phyloP scores from a whole-genome alignment of 2,888 invertebrate species.

The Catocala fraxini region DNA sequence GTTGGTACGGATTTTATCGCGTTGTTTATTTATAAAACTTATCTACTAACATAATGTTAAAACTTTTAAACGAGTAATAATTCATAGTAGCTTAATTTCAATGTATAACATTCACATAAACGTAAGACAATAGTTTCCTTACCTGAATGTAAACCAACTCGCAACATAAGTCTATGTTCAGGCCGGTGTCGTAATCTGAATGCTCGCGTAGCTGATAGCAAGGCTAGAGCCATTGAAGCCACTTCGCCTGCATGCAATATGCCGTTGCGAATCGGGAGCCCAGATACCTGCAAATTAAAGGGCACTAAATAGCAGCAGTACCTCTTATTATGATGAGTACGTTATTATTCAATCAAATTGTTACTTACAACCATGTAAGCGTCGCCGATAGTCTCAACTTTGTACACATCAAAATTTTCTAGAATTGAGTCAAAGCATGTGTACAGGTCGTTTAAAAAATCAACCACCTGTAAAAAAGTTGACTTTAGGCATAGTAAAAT shows the following conservation, averaged over 20 bases:
- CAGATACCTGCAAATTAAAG: constrained; percentile 90
- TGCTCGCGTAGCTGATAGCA: constrained; percentile 93
- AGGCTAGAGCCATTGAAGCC: constrained; percentile 96
- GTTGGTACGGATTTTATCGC: too few relatives aligned
- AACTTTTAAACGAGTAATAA: too few relatives aligned
- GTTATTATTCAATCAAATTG: background rate
- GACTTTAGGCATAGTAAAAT: too few relatives aligned
- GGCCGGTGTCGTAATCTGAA: constrained; percentile 97
- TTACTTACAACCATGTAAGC: constrained; percentile 96
- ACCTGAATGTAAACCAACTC: constrained; percentile 97
- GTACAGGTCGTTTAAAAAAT: constrained; percentile 97
- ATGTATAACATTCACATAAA: too few relatives aligned
- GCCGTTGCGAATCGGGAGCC: constrained; percentile 96
- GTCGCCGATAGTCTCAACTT: constrained; percentile 97
- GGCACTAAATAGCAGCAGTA: too few relatives aligned
- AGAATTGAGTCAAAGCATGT: constrained; percentile 98
- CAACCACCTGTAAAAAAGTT: constrained; percentile 91
- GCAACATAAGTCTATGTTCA: constrained; percentile 92
- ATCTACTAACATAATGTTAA: too few relatives aligned
- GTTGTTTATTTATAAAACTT: too few relatives aligned
- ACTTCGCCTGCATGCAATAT: constrained; percentile 97
- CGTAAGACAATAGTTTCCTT: constrained; percentile 18
- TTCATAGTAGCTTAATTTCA: too few relatives aligned
- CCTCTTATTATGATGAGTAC: too few relatives aligned
- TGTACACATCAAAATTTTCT: constrained; percentile 97